Percentiles rank a stretch among this genome's conserved stretches.
Evolutionary conservation across 2,797 vertebrate genomes (phyloP).

Genomic region (Cyprinodon diabolis): DNA sequence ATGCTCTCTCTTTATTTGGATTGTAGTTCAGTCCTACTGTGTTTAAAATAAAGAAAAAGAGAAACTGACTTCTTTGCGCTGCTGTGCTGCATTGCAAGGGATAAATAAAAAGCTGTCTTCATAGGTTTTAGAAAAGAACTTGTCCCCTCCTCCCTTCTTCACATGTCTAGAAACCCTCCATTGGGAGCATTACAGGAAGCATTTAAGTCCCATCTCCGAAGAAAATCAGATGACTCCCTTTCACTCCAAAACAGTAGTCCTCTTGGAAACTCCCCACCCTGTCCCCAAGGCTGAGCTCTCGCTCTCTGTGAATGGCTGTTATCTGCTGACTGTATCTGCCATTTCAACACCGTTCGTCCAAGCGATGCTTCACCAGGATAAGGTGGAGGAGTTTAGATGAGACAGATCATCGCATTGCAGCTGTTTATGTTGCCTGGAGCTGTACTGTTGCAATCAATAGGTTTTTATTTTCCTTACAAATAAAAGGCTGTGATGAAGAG

Average conservation of each 20-base stretch:
- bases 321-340: conserved; percentile 22
- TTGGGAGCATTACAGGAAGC: conserved; percentile 49
- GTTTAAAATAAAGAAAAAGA: not conserved
- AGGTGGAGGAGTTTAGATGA: conserved; percentile 16
- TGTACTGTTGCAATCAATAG: conserved; percentile 3
- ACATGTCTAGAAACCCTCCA: conserved; percentile 12
- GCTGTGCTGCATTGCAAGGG: not conserved
- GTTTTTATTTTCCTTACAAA: conserved; percentile 20
- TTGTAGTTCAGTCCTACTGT: not conserved
- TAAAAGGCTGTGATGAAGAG: conserved; percentile 33
- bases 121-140: not conserved
- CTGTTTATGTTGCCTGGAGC: conserved; percentile 13
- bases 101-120: not conserved
- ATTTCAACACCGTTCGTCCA: conserved; percentile 23
- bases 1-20: conserved; percentile 33
- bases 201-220: conserved; percentile 48
- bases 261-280: conserved; percentile 61
- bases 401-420: not conserved
- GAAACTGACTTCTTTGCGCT: not conserved
- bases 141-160: conserved; percentile 1
- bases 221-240: conserved; percentile 32
- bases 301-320: conserved; percentile 27
- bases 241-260: conserved; percentile 17
- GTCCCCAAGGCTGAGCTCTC: conserved; percentile 56
- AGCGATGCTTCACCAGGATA: conserved; percentile 29